These are phyloP conservation scores for Baronia brevicornis DNA, from an alignment of 2,888 invertebrate species.

Conservation along the genomic window DNA sequence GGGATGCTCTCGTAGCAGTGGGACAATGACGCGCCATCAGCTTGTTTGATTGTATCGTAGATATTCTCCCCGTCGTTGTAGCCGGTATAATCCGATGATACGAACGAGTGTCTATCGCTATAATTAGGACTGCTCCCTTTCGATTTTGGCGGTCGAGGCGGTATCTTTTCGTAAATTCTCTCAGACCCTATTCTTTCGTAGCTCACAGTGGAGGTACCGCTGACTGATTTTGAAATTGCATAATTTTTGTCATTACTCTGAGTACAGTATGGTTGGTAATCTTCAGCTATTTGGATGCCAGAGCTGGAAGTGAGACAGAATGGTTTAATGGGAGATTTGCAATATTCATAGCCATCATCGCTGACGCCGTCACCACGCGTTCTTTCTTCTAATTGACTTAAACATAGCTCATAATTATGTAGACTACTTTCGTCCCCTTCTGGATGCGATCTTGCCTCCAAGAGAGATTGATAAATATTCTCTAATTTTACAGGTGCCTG, in stretches of 20 bases:
- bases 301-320: slow-evolving; percentile 59
- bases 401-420: slow-evolving; percentile 72
- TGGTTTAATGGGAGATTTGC: slow-evolving; percentile 62
- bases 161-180: slow-evolving; percentile 68
- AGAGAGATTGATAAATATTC: slow-evolving; percentile 63
- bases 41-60: slow-evolving; percentile 77
- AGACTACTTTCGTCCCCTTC: slow-evolving; percentile 68
- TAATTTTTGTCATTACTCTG: slow-evolving; percentile 50
- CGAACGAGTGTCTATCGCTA: slow-evolving; percentile 54
- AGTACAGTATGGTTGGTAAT: slow-evolving; percentile 50
- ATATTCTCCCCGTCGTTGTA: slow-evolving; percentile 76
- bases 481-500: slow-evolving; percentile 27
- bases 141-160: slow-evolving; percentile 42
- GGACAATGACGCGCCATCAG: slow-evolving; percentile 63
- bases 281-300: slow-evolving; percentile 71
- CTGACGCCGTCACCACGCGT: slow-evolving; percentile 65
- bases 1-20: slow-evolving; percentile 78
- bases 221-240: slow-evolving; percentile 57
- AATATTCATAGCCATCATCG: slow-evolving; percentile 70
- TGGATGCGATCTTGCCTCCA: slow-evolving; percentile 66
- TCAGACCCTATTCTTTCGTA: slow-evolving; percentile 67
- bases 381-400: slow-evolving; percentile 55
- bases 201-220: slow-evolving; percentile 62
- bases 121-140: slow-evolving; percentile 57
- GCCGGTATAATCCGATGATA: slow-evolving; percentile 52